Conservation (phyloP, 1,140 invertebrate species). For the Saccostrea glomerata region DNA sequence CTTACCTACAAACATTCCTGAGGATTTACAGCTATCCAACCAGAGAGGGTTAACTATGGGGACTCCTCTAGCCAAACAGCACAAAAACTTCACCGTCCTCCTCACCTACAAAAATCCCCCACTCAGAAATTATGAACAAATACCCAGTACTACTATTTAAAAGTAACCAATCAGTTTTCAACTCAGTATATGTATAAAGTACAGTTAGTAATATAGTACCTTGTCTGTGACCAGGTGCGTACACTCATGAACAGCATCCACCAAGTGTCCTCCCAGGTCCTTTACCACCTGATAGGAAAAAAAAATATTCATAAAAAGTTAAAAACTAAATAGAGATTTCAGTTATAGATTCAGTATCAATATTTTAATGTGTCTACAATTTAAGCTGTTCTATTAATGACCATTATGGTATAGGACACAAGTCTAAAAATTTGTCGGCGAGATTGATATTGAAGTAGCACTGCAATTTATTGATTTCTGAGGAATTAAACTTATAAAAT, state of each 20-base stretch:
- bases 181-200: too few relatives aligned
- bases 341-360: too few relatives aligned
- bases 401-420: too few relatives aligned
- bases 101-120: slow-evolving; percentile 61
- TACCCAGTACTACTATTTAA: not conserved
- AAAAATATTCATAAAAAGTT: not conserved
- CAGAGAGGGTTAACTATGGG: slow-evolving; percentile 73
- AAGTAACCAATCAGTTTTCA: too few relatives aligned
- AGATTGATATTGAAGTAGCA: too few relatives aligned
- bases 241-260: slow-evolving; percentile 63
- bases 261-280: slow-evolving; percentile 72
- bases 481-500: too few relatives aligned
- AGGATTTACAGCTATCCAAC: slow-evolving; percentile 70
- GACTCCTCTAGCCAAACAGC: slow-evolving; percentile 73
- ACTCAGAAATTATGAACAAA: not conserved
- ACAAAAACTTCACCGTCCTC: slow-evolving; percentile 77
- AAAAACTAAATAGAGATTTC: too few relatives aligned
- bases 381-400: too few relatives aligned
- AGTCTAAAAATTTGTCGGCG: too few relatives aligned
- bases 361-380: too few relatives aligned
- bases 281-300: slow-evolving; percentile 69
- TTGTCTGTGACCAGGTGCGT: slow-evolving; percentile 76
- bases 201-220: slow-evolving; percentile 48
- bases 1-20: slow-evolving; percentile 75
- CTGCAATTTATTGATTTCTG: too few relatives aligned